These are phyloP conservation scores for Schizothorax lantsangensis DNA, from an alignment of 2,797 vertebrate species.

Conservation along the genomic window DNA sequence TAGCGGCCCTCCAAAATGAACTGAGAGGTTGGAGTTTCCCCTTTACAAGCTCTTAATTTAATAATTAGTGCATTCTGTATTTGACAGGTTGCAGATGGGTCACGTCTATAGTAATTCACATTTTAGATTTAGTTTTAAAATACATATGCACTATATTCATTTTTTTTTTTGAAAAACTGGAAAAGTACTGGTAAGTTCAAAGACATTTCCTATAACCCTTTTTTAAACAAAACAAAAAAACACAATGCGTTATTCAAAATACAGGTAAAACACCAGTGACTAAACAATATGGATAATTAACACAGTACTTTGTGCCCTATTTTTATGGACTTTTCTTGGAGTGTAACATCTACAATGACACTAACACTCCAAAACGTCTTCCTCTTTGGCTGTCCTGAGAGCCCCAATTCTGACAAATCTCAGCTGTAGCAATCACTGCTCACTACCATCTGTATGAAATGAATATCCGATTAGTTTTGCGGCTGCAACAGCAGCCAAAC, in stretches of 20 bases:
- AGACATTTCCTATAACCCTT: background rate
- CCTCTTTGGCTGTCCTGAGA: background rate
- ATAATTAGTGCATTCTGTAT: background rate
- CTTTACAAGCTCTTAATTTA: conserved; percentile 6
- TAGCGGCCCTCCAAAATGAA: background rate
- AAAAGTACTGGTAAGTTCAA: background rate
- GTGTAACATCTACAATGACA: background rate
- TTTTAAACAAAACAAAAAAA: background rate
- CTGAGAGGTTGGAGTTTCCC: background rate
- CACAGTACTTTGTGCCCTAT: background rate
- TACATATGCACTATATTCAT: background rate
- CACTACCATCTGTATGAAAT: conserved; percentile 53
- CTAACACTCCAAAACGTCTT: background rate
- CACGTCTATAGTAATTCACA: background rate
- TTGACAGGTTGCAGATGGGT: background rate
- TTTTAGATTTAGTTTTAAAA: background rate
- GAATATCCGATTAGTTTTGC: conserved; percentile 58
- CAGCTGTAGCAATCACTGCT: conserved; percentile 30
- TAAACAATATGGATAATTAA: background rate
- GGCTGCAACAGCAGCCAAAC: conserved; percentile 42
- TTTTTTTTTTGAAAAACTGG: background rate
- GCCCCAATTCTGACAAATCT: conserved; percentile 2
- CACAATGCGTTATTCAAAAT: background rate
- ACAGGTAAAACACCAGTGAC: background rate
- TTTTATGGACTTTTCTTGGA: background rate